Conservation (phyloP, 2,797 vertebrate species). For the Erpetoichthys calabaricus region DNA sequence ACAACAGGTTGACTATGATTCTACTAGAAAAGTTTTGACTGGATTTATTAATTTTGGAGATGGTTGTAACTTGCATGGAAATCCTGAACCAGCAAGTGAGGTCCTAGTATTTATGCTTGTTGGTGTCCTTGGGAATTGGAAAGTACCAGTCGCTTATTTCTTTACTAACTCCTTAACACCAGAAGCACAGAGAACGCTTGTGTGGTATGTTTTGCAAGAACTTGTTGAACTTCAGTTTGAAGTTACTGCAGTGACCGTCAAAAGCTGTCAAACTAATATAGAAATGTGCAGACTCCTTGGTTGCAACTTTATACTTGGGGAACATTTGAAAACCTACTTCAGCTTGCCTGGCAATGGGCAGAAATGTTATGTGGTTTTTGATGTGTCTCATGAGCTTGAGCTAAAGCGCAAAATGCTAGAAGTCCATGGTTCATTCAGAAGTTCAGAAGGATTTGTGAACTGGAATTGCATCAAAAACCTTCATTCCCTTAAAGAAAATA, state of each 20-base stretch:
- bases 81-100: background rate
- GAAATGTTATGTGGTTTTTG: constrained; percentile 1
- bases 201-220: background rate
- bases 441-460: background rate
- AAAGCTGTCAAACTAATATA: background rate
- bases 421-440: background rate
- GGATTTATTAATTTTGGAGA: background rate
- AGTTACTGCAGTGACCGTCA: background rate
- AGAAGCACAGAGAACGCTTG: background rate
- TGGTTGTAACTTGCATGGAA: background rate
- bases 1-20: background rate
- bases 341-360: background rate
- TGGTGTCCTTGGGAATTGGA: background rate
- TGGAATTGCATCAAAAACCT: constrained; percentile 1
- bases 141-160: background rate
- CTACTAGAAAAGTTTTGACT: background rate
- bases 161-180: background rate
- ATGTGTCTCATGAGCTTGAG: constrained; percentile 1
- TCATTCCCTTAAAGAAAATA: background rate
- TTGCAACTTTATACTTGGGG: background rate
- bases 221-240: background rate
- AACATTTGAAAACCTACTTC: background rate
- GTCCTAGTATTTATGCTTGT: background rate
- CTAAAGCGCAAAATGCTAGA: background rate
- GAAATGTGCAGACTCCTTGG: constrained; percentile 1